These are phyloP conservation scores for Camponotus pennsylvanicus DNA, from an alignment of 1,140 invertebrate species.

Conservation along the genomic window DNA sequence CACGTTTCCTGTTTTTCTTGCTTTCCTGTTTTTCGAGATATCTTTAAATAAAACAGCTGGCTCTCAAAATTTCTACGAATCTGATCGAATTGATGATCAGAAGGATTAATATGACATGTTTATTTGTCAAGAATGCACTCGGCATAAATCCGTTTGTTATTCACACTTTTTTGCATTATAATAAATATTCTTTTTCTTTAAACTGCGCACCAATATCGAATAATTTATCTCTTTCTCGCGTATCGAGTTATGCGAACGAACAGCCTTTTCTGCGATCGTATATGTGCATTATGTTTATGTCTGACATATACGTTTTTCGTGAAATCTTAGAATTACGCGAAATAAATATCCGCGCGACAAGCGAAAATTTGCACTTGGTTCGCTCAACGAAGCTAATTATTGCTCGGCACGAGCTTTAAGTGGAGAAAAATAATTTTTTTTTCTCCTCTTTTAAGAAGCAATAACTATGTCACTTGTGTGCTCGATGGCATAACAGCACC, in stretches of 20 bases:
- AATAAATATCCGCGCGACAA: not conserved
- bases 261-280: not conserved
- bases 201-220: not conserved
- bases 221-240: not conserved
- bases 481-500: not conserved
- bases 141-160: not conserved
- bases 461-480: constrained; percentile 58
- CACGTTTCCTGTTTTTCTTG: constrained; percentile 1
- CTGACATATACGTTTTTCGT: not conserved
- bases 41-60: not conserved
- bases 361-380: not conserved
- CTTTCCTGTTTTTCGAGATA: not conserved
- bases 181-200: not conserved
- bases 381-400: not conserved
- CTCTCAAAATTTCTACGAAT: constrained; percentile 16
- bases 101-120: not conserved
- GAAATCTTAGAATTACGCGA: constrained; percentile 1
- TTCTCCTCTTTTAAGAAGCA: not conserved
- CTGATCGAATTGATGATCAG: not conserved
- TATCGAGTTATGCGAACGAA: not conserved
- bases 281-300: not conserved
- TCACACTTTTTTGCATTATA: not conserved
- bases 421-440: constrained; percentile 30
- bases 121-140: not conserved
- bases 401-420: constrained; percentile 4